phyloP scores from a whole-genome alignment of 2,888 invertebrate species.

The Beris morrisii region DNA sequence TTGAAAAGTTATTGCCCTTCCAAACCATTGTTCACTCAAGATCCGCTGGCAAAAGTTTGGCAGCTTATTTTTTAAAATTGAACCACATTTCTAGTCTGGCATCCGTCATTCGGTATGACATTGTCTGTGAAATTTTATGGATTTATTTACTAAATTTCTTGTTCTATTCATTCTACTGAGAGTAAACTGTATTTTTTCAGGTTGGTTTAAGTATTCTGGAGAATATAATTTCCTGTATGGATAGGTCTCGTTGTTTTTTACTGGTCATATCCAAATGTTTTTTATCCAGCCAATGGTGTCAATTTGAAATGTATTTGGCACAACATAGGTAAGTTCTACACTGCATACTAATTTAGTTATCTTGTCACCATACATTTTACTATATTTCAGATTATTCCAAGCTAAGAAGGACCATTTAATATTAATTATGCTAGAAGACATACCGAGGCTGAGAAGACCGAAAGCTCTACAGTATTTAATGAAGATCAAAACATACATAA shows the following conservation, averaged over 20 bases:
- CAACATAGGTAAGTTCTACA: constrained; percentile 61
- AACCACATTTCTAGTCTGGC: no score
- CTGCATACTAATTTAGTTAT: neutral
- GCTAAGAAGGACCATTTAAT: constrained; percentile 65
- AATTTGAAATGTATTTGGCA: constrained; percentile 71
- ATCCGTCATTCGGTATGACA: no score
- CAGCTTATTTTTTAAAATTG: no score
- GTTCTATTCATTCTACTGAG: no score
- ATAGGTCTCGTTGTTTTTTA: constrained; percentile 65
- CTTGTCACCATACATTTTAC: constrained; percentile 8
- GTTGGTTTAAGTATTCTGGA: constrained; percentile 70
- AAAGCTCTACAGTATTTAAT: constrained; percentile 68
- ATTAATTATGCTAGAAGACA: constrained; percentile 66
- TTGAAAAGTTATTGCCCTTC: no score
- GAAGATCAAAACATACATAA: constrained; percentile 69
- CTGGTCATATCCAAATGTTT: constrained; percentile 66
- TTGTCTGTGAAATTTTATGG: no score
- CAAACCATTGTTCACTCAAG: no score
- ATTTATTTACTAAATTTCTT: no score
- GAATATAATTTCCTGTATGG: constrained; percentile 71
- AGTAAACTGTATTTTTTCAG: constrained; percentile 44
- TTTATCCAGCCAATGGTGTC: constrained; percentile 71
- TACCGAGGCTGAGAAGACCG: constrained; percentile 62
- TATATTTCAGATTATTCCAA: constrained; percentile 60
- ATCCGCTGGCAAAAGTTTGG: no score